Evolutionary conservation across 2,113 vertebrate species (phyloP).

Genomic region (Alouatta palliata): DNA sequence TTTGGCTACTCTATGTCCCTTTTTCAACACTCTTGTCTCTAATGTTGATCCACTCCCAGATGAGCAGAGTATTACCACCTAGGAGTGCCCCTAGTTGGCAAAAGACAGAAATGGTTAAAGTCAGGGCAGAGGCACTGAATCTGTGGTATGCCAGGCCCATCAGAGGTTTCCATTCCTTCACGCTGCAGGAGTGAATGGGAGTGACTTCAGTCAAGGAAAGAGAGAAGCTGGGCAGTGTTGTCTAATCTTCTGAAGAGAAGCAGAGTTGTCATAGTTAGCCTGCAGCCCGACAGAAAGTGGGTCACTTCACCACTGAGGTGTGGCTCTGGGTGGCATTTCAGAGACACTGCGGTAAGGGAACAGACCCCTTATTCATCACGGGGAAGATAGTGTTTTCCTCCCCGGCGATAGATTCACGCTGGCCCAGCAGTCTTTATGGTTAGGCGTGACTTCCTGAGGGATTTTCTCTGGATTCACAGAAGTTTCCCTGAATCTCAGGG

Average conservation of each 20-base stretch:
- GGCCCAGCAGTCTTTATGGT: conserved; percentile 57
- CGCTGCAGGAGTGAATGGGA: background rate
- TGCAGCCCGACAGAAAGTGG: conserved; percentile 47
- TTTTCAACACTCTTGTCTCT: background rate
- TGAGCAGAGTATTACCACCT: background rate
- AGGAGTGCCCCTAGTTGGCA: background rate
- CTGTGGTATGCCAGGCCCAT: conserved; percentile 3
- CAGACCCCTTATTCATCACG: conserved; percentile 56
- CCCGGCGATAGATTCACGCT: conserved; percentile 63
- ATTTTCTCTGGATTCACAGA: conserved; percentile 81
- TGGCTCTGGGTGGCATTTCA: conserved; percentile 51
- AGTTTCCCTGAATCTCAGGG: conserved; percentile 77
- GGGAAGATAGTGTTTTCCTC: conserved; percentile 78
- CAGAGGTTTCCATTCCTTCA: conserved; percentile 58
- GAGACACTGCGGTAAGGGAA: conserved; percentile 61
- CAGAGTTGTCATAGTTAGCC: background rate
- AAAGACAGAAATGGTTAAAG: background rate
- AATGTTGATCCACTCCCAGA: background rate
- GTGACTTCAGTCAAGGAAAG: conserved; percentile 47
- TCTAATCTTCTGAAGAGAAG: background rate
- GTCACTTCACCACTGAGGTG: conserved; percentile 56
- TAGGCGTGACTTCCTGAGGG: conserved; percentile 81
- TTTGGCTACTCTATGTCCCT: background rate
- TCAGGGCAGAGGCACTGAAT: background rate
- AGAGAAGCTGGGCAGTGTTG: background rate